Percentiles rank a stretch among this genome's conserved stretches.
phyloP scores from a whole-genome alignment of 2,113 vertebrate species.

The Pluvialis apricaria region DNA sequence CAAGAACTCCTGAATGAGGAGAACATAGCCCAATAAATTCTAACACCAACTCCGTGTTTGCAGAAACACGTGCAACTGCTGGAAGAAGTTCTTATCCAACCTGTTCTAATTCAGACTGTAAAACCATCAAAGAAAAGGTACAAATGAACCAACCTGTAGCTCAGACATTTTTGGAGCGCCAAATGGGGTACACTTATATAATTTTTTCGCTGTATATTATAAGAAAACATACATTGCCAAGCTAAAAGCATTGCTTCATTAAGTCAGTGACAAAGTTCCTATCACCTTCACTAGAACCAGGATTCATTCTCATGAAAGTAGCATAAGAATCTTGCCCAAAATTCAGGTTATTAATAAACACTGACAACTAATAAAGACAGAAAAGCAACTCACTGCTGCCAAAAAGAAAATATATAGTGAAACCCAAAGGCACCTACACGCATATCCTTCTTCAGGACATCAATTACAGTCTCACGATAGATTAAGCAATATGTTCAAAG shows the following conservation, averaged over 20 bases:
- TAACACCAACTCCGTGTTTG: neutral
- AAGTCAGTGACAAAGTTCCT: neutral
- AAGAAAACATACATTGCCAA: neutral
- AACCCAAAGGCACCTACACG: neutral
- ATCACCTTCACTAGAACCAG: neutral
- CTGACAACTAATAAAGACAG: neutral
- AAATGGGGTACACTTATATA: neutral
- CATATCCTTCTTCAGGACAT: neutral
- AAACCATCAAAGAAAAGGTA: neutral
- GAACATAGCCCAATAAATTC: neutral
- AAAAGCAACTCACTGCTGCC: neutral
- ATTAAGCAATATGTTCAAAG: conserved; percentile 15
- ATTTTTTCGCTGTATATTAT: neutral
- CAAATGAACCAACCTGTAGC: neutral
- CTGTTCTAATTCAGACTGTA: neutral
- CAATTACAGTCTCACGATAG: neutral
- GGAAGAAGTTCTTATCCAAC: neutral
- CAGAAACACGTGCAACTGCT: neutral
- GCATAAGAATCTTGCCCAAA: neutral
- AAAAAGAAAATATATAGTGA: neutral
- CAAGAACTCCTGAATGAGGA: neutral
- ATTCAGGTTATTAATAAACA: neutral
- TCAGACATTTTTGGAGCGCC: neutral
- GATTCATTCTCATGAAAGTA: neutral
- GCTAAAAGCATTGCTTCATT: neutral